phyloP scores from a whole-genome alignment of 53 echinoderm and acorn worm genomes.

The Pentamera pediparva region DNA sequence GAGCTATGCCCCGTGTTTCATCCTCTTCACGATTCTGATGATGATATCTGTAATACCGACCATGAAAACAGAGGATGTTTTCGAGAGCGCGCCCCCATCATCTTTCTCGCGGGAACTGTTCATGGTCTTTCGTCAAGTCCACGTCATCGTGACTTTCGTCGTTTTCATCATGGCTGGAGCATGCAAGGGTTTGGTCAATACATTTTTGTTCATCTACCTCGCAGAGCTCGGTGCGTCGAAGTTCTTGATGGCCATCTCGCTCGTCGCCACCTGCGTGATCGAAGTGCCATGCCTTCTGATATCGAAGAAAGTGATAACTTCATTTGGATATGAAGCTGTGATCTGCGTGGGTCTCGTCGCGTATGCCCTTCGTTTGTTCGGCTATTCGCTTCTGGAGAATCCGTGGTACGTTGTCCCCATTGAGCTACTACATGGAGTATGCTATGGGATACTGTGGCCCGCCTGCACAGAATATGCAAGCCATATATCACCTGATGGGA shows the following conservation, averaged over 20 bases:
- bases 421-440: slow-evolving; percentile 35
- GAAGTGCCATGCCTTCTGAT: slow-evolving; percentile 19
- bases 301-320: slow-evolving; percentile 14
- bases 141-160: not conserved
- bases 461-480: slow-evolving; percentile 38
- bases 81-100: not conserved
- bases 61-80: not conserved
- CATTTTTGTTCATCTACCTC: slow-evolving; percentile 37
- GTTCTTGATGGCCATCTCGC: slow-evolving; percentile 28
- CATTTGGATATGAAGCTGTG: slow-evolving; percentile 30
- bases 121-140: not conserved
- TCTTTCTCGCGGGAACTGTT: slow-evolving; percentile 8
- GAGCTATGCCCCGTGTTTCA: no score
- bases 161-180: slow-evolving; percentile 6
- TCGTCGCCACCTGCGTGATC: slow-evolving; percentile 16
- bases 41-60: not conserved
- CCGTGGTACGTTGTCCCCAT: slow-evolving; percentile 31
- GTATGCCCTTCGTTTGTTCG: slow-evolving; percentile 15
- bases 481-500: slow-evolving; percentile 42
- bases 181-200: slow-evolving; percentile 3
- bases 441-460: slow-evolving; percentile 32
- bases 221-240: slow-evolving; percentile 28
- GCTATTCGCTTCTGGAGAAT: slow-evolving; percentile 33
- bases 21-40: not conserved
- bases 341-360: slow-evolving; percentile 35